These are phyloP conservation scores for Coendou prehensilis DNA, from an alignment of 2,797 vertebrate species.

Conservation along the genomic window DNA sequence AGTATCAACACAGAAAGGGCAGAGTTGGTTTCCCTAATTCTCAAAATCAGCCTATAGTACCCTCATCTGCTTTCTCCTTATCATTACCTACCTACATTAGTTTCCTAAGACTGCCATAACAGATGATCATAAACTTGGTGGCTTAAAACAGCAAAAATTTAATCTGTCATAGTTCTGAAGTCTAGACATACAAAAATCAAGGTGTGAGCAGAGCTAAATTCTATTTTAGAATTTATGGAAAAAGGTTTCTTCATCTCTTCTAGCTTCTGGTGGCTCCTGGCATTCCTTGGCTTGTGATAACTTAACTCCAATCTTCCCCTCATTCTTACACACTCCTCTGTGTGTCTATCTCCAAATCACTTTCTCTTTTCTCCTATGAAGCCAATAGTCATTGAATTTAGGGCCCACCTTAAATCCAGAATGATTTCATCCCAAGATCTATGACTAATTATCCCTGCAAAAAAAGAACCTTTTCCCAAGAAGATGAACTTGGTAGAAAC, in stretches of 20 bases:
- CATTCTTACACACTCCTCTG: neutral
- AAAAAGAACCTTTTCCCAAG: neutral
- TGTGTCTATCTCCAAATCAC: neutral
- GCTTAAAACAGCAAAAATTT: neutral
- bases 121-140: neutral
- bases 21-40: neutral
- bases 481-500: neutral
- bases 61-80: neutral
- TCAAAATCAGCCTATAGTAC: neutral
- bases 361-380: neutral
- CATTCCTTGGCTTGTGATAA: neutral
- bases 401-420: neutral
- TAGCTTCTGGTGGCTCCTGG: neutral
- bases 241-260: neutral
- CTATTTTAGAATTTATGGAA: neutral
- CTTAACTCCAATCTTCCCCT: neutral
- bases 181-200: neutral
- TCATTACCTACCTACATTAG: neutral
- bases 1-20: neutral
- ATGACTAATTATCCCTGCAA: neutral
- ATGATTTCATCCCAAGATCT: neutral
- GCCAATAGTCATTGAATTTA: neutral
- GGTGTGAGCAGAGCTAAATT: neutral
- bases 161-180: neutral
- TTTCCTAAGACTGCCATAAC: neutral